These are phyloP conservation scores for Hermatobates lingyangjiaoensis DNA, from an alignment of 1,140 invertebrate species.

Conservation along the genomic window DNA sequence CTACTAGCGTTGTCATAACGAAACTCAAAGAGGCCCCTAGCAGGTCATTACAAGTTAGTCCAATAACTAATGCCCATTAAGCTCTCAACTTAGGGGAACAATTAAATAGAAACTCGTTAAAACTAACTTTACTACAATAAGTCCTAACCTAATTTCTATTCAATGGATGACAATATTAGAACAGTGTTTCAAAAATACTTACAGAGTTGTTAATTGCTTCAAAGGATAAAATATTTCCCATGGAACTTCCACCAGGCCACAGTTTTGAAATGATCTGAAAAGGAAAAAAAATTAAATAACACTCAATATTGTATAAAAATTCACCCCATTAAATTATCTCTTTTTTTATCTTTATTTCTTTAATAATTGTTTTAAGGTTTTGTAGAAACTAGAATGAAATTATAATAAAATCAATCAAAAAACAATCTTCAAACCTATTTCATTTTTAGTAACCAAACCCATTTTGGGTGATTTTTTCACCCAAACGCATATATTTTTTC, in stretches of 20 bases:
- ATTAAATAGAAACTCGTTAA: not conserved
- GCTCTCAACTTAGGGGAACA: not conserved
- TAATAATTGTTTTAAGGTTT: too few relatives aligned
- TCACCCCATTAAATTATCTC: not conserved
- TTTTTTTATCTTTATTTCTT: not conserved
- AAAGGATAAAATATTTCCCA: constrained; percentile 28
- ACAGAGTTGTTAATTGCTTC: constrained; percentile 30
- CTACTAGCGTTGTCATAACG: too few relatives aligned
- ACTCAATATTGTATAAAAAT: not conserved
- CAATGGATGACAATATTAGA: too few relatives aligned
- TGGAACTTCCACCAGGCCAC: constrained; percentile 29
- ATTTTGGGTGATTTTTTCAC: not conserved
- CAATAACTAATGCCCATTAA: too few relatives aligned
- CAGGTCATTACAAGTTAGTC: too few relatives aligned
- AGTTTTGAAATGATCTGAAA: constrained; percentile 30
- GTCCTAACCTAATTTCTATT: constrained; percentile 1
- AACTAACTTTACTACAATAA: not conserved
- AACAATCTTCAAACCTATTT: not conserved
- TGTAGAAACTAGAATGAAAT: not conserved
- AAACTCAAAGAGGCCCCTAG: too few relatives aligned
- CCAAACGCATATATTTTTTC: too few relatives aligned
- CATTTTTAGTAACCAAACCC: not conserved
- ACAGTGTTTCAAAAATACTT: too few relatives aligned
- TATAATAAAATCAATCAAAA: not conserved
- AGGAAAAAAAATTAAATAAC: constrained; percentile 5